Evolutionary conservation across 2,888 invertebrate genomes (phyloP), one percentile per base, ranked within the genome.

Genomic region (Acrobasis consociella): DNA sequence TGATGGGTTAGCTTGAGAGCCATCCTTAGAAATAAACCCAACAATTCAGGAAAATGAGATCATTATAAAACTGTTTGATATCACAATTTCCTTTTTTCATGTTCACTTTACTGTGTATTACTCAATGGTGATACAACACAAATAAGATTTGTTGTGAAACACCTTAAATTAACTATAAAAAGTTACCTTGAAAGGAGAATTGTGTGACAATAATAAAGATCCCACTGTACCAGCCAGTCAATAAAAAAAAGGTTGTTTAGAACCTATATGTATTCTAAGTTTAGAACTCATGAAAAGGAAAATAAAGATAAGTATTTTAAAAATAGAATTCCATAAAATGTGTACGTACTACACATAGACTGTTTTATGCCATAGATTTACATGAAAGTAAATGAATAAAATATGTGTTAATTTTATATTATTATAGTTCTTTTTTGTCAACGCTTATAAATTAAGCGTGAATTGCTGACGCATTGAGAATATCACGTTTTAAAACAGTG

Each of bases 381-480:
- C 11, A 42, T 42, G n/a, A 11, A 46, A 13, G 13, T n/a, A 46
- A 13, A 46, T 13, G 2, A 13, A 5, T 46, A n/a, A 13, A 42
- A n/a, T n/a, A 46, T 46, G 46, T 42, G 11, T 3, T 11, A 2
- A 42, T 10, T 42, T 42, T 10, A 13, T 46, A 3, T 1, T n/a
- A 46, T 46, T 11, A 11, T 13, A 42, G 10, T 13, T 46, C 10
- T 13, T 46, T 46, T n/a, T n/a, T 13, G 37, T 37, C 50, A 17
- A 17, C 37, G 9, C 37, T 13, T 9, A n/a, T 53, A 3, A 53
- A 53, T 53, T 53, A 15, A 15, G 53, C 31, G 53, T 53, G 53
- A 53, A 38, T 53, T 37, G 37, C 37, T 53, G 53, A 53, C 53
- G 53, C 31, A n/a, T 2, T n/a, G 13, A 15, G 37, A 53, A 37